Base-by-base conservation (phyloP, 2,888 invertebrate species). In the Sphaerophoria taeniata region DNA sequence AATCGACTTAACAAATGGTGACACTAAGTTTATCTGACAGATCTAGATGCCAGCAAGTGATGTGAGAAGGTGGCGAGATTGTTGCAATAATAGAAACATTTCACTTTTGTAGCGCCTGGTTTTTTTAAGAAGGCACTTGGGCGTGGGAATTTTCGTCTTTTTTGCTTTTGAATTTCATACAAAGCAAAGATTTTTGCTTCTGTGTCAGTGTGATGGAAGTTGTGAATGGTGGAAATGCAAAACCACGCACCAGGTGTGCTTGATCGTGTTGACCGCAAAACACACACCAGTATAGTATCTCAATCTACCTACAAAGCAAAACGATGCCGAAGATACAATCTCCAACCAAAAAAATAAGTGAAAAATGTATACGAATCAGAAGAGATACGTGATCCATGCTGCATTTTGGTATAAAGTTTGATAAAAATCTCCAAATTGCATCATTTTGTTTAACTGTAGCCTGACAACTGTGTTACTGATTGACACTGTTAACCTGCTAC, bases 401-500 rank as follows among this genome's bases (percentile, higher is more conserved):
- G 53, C 67, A 53, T 24, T 24, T 24, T 24, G 24, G 24, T 53
- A 51, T 65, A 65, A 49, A 56, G 72, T 65, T 61, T 58, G 85
- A 85, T 85, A 73, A 73, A 85, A 76, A 81, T 85, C 81, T 77
- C 24, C 36, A 69, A 85, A 80, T 85, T 85, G 85, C 85, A 85
- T 85, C 81, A 85, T 81, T 85, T 69, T 58, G 65, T 72, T 69
- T 39, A 12, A 12, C 43, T 43, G 11, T 16, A 33, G 51, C 24
- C 81, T 85, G 85, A 85, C 85, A 81, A 85, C 81, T 81, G 81
- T 85, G 85, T 85, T 85, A 85, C 85, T 71, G 71, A 55, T 71
- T 84, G 83, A 74, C 71, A 71, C 74, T 75, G 70, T 65, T 70
- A 55, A 56, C 55, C 63, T 47, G 53, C 31, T 43, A 53, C 67